Conservation (phyloP, 2,113 vertebrate genomes). For the human (Homo sapiens) region DNA sequence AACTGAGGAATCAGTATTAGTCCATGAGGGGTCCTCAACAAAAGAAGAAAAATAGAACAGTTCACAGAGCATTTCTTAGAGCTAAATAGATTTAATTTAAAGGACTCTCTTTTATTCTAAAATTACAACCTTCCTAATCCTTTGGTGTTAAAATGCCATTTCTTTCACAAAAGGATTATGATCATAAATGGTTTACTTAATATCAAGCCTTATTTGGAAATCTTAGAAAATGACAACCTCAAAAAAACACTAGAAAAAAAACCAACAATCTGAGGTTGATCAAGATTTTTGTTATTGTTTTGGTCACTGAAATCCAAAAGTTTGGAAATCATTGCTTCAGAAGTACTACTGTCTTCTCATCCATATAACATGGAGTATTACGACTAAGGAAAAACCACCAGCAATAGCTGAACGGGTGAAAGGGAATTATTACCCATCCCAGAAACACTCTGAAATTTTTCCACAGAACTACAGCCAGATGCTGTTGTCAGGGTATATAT, state of each 20-base stretch:
- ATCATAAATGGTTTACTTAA: constrained; percentile 11
- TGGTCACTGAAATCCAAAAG: background rate
- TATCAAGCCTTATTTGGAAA: background rate
- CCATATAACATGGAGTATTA: background rate
- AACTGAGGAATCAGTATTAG: background rate
- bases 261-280: background rate
- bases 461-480: background rate
- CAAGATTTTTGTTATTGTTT: background rate
- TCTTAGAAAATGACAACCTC: background rate
- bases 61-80: background rate
- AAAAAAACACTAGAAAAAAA: constrained; percentile 30
- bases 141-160: background rate
- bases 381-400: background rate
- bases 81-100: constrained; percentile 26
- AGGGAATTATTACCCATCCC: background rate
- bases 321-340: background rate
- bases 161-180: constrained; percentile 28
- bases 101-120: background rate
- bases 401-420: background rate
- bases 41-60: background rate
- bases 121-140: background rate
- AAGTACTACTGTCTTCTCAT: background rate
- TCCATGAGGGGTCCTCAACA: background rate
- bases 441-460: background rate
- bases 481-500: background rate